Percentiles rank a stretch among this genome's conserved stretches.
Conservation (phyloP, 2,888 invertebrate genomes). For the Cordilura impudica region DNA sequence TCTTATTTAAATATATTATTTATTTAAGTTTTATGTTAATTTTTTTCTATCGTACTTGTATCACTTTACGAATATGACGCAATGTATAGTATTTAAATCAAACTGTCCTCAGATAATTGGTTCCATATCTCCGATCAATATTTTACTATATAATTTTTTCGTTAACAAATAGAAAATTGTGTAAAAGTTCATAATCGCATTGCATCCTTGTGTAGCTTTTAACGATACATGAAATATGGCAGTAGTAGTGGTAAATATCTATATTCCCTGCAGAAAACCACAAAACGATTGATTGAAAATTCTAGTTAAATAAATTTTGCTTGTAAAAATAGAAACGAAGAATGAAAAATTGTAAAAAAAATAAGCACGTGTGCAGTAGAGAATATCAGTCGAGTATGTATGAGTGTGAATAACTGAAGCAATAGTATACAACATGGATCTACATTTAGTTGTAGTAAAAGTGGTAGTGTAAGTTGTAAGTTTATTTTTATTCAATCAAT, state of each 20-base stretch:
- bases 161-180: background rate
- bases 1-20: too few relatives aligned
- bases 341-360: too few relatives aligned
- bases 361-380: too few relatives aligned
- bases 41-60: too few relatives aligned
- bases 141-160: too few relatives aligned
- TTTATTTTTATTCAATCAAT: background rate
- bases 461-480: background rate
- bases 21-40: too few relatives aligned
- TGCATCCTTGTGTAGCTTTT: background rate
- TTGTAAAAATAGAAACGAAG: conserved; percentile 17
- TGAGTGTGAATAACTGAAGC: background rate
- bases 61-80: too few relatives aligned
- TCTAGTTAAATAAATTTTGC: conserved; percentile 61
- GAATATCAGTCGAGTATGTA: background rate
- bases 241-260: background rate
- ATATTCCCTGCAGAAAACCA: conserved; percentile 31
- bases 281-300: conserved; percentile 63
- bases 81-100: too few relatives aligned
- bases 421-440: conserved; percentile 20
- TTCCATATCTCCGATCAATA: too few relatives aligned
- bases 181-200: too few relatives aligned
- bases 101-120: too few relatives aligned
- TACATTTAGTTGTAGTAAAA: background rate
- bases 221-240: background rate